Conservation (phyloP, 2,797 vertebrate species). For the Melanogrammus aeglefinus region DNA sequence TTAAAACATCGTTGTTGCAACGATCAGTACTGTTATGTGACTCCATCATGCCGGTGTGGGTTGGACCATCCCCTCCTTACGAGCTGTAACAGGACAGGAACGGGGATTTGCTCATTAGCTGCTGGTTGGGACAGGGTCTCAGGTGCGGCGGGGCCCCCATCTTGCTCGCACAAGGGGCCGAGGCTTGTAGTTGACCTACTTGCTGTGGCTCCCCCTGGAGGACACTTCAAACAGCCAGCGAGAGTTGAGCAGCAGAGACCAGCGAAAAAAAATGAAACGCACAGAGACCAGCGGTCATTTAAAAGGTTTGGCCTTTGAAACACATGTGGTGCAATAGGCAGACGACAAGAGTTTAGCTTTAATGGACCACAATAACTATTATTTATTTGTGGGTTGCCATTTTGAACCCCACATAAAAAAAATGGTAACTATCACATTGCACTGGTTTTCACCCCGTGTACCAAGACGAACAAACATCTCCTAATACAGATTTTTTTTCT, state of each 20-base stretch:
- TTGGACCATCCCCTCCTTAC: no score
- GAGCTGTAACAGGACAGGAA: no score
- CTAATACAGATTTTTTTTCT: neutral
- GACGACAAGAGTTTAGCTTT: neutral
- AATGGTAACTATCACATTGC: neutral
- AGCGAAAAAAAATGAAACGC: no score
- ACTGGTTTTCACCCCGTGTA: neutral
- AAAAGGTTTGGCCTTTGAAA: neutral
- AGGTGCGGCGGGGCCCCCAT: constrained; percentile 59
- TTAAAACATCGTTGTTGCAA: no score
- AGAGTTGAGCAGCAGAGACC: neutral
- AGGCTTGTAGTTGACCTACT: constrained; percentile 55
- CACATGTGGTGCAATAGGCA: neutral
- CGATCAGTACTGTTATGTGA: no score
- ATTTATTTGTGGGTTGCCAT: no score
- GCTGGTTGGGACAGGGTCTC: constrained; percentile 19
- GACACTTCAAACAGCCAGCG: constrained; percentile 29
- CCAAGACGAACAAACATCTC: no score
- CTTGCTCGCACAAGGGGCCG: constrained; percentile 65
- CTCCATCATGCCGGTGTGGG: no score
- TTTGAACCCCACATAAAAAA: no score
- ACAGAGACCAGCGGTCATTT: neutral
- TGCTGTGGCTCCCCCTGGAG: constrained; percentile 48
- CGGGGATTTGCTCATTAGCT: no score
- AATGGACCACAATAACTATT: neutral